phyloP scores from a whole-genome alignment of 2,797 vertebrate species.

The Streptopelia turtur region DNA sequence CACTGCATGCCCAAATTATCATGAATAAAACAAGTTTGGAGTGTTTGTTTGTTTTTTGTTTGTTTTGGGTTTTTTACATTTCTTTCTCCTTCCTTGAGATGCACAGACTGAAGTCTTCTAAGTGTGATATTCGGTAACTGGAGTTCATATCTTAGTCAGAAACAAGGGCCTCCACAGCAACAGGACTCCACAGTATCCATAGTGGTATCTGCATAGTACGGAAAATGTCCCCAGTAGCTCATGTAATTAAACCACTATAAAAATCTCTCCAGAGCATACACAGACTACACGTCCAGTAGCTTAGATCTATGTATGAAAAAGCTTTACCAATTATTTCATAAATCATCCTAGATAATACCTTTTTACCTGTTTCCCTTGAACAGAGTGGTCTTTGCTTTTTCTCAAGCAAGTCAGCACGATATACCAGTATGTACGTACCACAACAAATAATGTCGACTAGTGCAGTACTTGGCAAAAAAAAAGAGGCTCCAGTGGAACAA shows the following conservation, averaged over 20 bases:
- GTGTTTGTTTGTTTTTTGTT: neutral
- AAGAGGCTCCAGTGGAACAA: neutral
- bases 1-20: neutral
- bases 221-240: rapidly evolving
- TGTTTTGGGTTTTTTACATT: neutral
- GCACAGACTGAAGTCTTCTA: neutral
- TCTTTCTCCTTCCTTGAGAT: neutral
- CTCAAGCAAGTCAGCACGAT: neutral
- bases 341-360: neutral
- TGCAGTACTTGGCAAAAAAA: neutral
- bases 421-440: rapidly evolving
- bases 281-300: neutral
- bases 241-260: rapidly evolving
- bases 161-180: neutral
- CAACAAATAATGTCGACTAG: neutral
- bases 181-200: neutral
- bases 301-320: neutral
- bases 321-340: neutral
- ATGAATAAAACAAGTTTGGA: neutral
- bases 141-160: neutral
- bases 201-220: neutral
- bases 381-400: neutral
- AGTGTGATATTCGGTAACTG: neutral
- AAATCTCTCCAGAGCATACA: neutral
- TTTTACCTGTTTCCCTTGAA: neutral